Base-by-base conservation (phyloP, 1,140 invertebrate species). In the Augochlora pura region DNA sequence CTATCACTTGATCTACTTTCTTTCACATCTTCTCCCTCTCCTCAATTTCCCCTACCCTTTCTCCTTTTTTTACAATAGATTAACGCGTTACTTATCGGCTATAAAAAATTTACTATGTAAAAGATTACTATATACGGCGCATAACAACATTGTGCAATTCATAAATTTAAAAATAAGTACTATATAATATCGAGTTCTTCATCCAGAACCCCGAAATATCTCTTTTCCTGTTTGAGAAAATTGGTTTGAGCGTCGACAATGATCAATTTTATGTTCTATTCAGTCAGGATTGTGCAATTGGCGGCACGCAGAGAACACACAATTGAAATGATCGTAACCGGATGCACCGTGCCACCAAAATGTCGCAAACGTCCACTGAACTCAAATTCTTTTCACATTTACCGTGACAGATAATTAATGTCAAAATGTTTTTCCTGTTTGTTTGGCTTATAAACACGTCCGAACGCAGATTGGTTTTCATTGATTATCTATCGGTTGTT, bases 351-450 rank as follows among this genome's bases (percentile, higher is more conserved):
- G 69, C 54, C 76, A 64, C 12, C 14, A 59, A 57, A 57, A n/a
- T 57, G n/a, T 57, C 54, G 21, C 8, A 57, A 72, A 78, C 38
- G 21, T 57, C 23, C 60, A 46, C 25, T 72, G 69, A 64, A 57
- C 10, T 78, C 69, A 27, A 57, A 78, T 57, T 46, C 68, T 65
- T 78, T 78, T 65, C 60, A 72, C 42, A 32, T 14, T n/a, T 57
- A 10, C 9, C 32, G 63, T 42, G 25, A 78, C 60, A 46, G 4
- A n/a, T 21, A 78, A 78, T 78, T 64, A 78, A 57, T 16, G 69
- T 72, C 46, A 32, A 14, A 63, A 57, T 10, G 18, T 57, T 78
- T 54, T 78, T 78, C 69, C 68, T 78, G 76, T 57, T 78, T 39
- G 54, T 72, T 72, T 65, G 23, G 38, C 46, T 54, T 78, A 72